Conservation (phyloP, 2,797 vertebrate species). For the Chelon auratus region DNA sequence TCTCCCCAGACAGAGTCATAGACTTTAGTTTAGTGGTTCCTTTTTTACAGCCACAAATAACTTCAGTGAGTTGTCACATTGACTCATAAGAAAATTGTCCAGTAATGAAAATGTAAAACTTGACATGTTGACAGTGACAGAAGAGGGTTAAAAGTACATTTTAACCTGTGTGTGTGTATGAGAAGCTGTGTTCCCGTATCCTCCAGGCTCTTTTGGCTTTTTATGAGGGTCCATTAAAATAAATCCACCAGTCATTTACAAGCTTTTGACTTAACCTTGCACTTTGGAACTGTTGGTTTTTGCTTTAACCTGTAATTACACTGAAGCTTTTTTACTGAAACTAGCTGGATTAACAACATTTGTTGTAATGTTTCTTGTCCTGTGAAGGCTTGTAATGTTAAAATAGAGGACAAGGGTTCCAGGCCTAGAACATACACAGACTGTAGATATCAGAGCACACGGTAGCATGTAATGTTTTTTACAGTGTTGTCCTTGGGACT, state of each 20-base stretch:
- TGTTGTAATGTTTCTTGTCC: not conserved
- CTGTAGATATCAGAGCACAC: conserved; percentile 20
- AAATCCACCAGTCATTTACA: conserved; percentile 37
- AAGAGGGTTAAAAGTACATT: not conserved
- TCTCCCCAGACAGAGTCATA: not conserved
- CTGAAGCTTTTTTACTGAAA: conserved; percentile 8
- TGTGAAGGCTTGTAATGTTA: not conserved
- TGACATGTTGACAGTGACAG: not conserved
- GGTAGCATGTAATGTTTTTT: conserved; percentile 11
- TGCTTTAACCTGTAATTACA: conserved; percentile 15
- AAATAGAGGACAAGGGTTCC: conserved; percentile 7
- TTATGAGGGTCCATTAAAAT: conserved; percentile 30
- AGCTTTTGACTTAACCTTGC: conserved; percentile 38
- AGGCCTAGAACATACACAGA: not conserved
- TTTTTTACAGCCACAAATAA: not conserved
- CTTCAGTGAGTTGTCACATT: not conserved
- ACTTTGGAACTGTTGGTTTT: conserved; percentile 19
- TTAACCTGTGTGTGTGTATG: not conserved
- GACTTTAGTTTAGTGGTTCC: not conserved
- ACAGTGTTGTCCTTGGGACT: conserved; percentile 59
- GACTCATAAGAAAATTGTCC: not conserved
- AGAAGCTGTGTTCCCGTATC: conserved; percentile 1
- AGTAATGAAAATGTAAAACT: not conserved
- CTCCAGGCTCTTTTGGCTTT: conserved; percentile 18
- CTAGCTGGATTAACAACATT: not conserved